Conservation (phyloP, 2,113 vertebrate species). For the Ascaphus truei region DNA sequence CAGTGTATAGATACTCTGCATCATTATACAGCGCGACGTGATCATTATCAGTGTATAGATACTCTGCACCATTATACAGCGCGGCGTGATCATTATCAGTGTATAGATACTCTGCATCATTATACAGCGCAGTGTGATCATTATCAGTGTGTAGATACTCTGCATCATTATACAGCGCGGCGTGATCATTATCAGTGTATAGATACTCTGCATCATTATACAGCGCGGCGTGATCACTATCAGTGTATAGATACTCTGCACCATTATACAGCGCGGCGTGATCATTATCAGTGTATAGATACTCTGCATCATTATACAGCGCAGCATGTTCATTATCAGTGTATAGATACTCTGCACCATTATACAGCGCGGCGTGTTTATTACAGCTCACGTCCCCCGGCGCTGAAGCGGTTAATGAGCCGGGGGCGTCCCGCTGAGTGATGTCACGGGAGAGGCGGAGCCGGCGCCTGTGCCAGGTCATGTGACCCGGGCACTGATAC, state of each 20-base stretch:
- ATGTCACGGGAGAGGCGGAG: conserved; percentile 24
- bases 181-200: neutral
- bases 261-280: neutral
- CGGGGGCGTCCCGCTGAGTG: conserved; percentile 13
- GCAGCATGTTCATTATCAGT: neutral
- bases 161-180: too few species aligned
- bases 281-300: neutral
- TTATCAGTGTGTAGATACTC: too few species aligned
- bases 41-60: neutral
- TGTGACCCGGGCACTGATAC: conserved; percentile 26
- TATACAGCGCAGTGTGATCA: too few species aligned
- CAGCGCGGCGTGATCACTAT: too few species aligned
- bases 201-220: neutral
- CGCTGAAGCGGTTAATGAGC: conserved; percentile 30
- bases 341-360: neutral
- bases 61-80: neutral
- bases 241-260: neutral
- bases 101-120: neutral
- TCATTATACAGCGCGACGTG: neutral
- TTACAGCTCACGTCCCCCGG: too few species aligned
- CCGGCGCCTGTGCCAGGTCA: conserved; percentile 18
- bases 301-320: neutral
- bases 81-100: neutral
- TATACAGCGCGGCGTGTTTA: too few species aligned
- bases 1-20: neutral